Evolutionary conservation across 1,140 invertebrate genomes (phyloP).

Genomic region (Hycleus cichorii): DNA sequence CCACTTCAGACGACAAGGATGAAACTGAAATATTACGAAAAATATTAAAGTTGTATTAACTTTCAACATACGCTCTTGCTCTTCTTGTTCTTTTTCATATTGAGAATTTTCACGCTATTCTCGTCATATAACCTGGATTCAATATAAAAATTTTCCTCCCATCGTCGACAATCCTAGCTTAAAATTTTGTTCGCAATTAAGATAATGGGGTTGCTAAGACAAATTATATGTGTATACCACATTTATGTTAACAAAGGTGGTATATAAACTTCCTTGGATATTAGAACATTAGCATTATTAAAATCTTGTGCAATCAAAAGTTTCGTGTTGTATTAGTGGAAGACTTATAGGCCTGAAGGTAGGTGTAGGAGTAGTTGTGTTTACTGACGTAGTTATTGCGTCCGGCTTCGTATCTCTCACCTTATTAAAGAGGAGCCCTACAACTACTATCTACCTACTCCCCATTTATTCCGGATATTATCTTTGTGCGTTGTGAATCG

Average conservation of each 20-base stretch:
- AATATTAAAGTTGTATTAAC: constrained; percentile 10
- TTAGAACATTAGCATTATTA: constrained; percentile 6
- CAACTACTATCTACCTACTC: too few species aligned
- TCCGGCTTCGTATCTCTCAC: constrained; percentile 15
- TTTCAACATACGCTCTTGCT: not conserved
- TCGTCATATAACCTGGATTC: too few species aligned
- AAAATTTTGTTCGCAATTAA: too few species aligned
- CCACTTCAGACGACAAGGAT: constrained; percentile 4
- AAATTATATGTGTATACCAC: too few species aligned
- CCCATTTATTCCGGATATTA: constrained; percentile 18
- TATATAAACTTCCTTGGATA: too few species aligned
- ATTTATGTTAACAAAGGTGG: too few species aligned
- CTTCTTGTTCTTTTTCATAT: too few species aligned
- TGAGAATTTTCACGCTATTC: too few species aligned
- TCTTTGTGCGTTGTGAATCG: constrained; percentile 3
- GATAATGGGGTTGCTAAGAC: too few species aligned
- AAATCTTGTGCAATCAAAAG: constrained; percentile 8
- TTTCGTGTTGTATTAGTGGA: constrained; percentile 1
- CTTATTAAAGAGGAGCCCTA: constrained; percentile 10
- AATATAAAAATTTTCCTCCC: too few species aligned
- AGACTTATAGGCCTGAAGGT: constrained; percentile 1
- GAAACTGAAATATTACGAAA: constrained; percentile 10
- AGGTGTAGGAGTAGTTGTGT: not conserved
- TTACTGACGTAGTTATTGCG: constrained; percentile 21
- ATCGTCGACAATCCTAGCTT: too few species aligned